Evolutionary conservation across 2,888 invertebrate species (phyloP), one percentile per base, ranked within the genome.

Genomic region (Hipparchia sbordonii): DNA sequence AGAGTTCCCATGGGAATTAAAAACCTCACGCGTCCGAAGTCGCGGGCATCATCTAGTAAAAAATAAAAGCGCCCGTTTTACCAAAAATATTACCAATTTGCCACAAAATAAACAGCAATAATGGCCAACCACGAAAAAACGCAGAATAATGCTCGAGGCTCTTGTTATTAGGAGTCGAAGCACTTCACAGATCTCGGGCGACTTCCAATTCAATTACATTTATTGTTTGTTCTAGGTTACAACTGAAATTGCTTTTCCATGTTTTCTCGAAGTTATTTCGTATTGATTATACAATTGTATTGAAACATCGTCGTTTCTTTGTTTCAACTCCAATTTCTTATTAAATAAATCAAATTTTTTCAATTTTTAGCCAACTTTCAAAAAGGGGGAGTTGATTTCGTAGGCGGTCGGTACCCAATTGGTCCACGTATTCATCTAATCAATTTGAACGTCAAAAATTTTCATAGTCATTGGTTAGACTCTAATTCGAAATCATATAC

Each of bases 181-280:
- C 67, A 72, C 67, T 72, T 63, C 68, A 23, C 57, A 52, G 69
- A 66, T 52, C 69, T 70, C 69, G 69, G 69, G 66, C 56, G 66
- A 74, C 56, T 71, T 71, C 52, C 68, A 74, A 74, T 70, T 72
- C 72, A 72, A 74, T 72, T 72, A 74, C 72, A 67, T 66, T 52
- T 69, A 62, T 68, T 68, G 69, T 72, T 67, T 74, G 72, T 72
- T 66, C 69, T 51, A 69, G 66, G 57, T 57, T 39, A 57, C 72
- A 69, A 51, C 51, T 69, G 33, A 59, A 67, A 67, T 67, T 59
- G 67, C 57, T 67, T 67, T 67, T 23, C 57, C 23, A 57, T 67
- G 67, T 59, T 67, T 67, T 67, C 56, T 52, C 61, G 61, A 61
- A 46, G 52, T 52, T 61, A 51, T 69, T 69, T n/a, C 48, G 52